Conservation (phyloP, 2,797 vertebrate genomes). For the Amblyraja radiata region DNA sequence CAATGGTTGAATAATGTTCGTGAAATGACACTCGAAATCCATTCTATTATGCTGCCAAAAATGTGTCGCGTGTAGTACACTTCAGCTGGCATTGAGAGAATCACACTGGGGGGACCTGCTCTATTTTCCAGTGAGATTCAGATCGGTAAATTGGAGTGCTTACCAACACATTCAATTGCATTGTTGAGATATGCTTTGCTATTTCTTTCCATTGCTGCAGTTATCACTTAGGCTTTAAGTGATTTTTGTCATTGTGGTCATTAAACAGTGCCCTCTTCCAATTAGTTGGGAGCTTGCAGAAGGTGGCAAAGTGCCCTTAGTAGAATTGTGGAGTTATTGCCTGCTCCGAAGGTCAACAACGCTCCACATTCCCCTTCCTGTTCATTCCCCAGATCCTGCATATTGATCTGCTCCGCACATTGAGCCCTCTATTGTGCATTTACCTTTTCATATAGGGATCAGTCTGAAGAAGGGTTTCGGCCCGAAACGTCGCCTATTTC, state of each 20-base stretch:
- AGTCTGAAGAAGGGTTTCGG: too few relatives aligned
- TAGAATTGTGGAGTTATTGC: too few relatives aligned
- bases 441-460: background rate
- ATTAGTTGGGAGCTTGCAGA: background rate
- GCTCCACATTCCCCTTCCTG: too few relatives aligned
- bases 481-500: too few relatives aligned
- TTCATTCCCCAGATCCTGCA: too few relatives aligned
- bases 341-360: too few relatives aligned
- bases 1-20: background rate
- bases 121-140: background rate
- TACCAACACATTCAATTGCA: background rate
- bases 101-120: background rate
- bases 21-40: background rate
- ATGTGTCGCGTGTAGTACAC: constrained; percentile 15
- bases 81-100: constrained; percentile 16
- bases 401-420: background rate
- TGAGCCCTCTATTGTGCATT: background rate
- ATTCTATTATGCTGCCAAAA: constrained; percentile 15
- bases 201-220: background rate
- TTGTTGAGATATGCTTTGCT: background rate
- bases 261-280: background rate
- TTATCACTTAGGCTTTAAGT: background rate
- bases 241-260: too few relatives aligned
- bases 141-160: background rate
- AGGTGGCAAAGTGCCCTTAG: background rate